A percentile compares a stretch with the other conserved stretches of the same genome.
Conservation (phyloP, 2,113 vertebrate genomes). For the Ciconia boyciana region DNA sequence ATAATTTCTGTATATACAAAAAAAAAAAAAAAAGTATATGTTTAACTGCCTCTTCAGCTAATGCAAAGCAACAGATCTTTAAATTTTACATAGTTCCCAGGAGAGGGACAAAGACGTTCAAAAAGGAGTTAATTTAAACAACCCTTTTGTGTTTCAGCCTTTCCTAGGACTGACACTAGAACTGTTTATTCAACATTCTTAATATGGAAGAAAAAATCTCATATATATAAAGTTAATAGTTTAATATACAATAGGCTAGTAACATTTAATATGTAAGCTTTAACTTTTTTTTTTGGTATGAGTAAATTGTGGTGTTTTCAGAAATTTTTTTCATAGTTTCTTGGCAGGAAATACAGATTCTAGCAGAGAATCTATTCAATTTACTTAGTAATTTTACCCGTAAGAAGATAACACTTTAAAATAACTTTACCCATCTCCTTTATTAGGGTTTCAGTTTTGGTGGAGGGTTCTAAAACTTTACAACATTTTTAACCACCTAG, state of each 20-base stretch:
- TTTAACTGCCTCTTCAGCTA: not conserved
- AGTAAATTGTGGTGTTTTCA: not conserved
- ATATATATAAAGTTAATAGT: not conserved
- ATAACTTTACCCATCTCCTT: not conserved
- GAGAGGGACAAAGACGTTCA: not conserved
- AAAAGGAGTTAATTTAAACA: not conserved
- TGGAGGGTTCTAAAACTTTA: not conserved
- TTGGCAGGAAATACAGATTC: not conserved
- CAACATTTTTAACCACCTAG: not conserved
- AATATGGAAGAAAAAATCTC: not conserved
- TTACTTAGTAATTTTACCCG: not conserved
- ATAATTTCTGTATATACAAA: not conserved
- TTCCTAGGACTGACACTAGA: not conserved
- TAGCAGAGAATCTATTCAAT: not conserved
- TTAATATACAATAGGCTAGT: not conserved
- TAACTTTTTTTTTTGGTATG: not conserved
- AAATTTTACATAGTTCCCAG: not conserved
- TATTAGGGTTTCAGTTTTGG: not conserved
- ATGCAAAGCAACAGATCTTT: not conserved
- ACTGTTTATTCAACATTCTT: not conserved
- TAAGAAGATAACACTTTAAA: not conserved
- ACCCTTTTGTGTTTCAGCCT: not conserved
- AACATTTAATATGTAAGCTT: not conserved
- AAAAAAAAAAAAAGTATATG: not conserved
- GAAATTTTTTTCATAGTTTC: not conserved